A percentile compares a stretch with the other conserved stretches of the same genome.
phyloP scores from a whole-genome alignment of 2,888 invertebrate genomes.

The Drosophila rubida region DNA sequence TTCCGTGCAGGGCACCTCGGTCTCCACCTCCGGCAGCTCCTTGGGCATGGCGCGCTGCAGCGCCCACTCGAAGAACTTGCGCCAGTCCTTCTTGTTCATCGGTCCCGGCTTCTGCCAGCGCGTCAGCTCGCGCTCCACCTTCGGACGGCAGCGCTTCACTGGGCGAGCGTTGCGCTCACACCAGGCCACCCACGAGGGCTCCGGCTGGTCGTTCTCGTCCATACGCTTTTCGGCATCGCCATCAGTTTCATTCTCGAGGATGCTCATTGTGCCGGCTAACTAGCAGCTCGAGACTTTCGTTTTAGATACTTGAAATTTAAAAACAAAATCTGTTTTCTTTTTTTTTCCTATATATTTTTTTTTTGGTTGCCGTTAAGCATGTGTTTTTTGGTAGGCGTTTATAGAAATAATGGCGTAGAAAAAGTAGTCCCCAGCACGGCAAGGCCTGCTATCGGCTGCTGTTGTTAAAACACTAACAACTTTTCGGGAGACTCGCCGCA shows the following conservation, averaged over 20 bases:
- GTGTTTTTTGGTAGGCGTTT: slow-evolving; percentile 20
- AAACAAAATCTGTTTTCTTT: slow-evolving; percentile 4
- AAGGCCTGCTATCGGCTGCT: slow-evolving; percentile 23
- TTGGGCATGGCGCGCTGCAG: slow-evolving; percentile 41
- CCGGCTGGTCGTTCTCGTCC: slow-evolving; percentile 4
- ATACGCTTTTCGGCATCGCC: neutral
- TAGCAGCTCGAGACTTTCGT: neutral
- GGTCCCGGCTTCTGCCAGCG: slow-evolving; percentile 64
- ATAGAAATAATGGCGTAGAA: neutral
- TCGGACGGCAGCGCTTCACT: slow-evolving; percentile 1
- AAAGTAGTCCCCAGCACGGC: slow-evolving; percentile 1
- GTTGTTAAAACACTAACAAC: slow-evolving; percentile 3
- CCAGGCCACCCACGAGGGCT: slow-evolving; percentile 55
- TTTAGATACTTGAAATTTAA: slow-evolving; percentile 12
- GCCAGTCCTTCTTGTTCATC: slow-evolving; percentile 61
- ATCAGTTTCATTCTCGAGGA: neutral
- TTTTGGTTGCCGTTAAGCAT: slow-evolving; percentile 6
- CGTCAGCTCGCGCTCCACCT: slow-evolving; percentile 19
- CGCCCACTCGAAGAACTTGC: slow-evolving; percentile 51
- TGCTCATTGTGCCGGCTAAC: slow-evolving; percentile 20
- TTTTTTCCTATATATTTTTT: neutral
- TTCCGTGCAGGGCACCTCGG: slow-evolving; percentile 38
- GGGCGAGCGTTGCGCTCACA: slow-evolving; percentile 52
- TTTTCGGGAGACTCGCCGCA: too few relatives aligned
- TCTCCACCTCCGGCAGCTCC: slow-evolving; percentile 6